Evolutionary conservation across 37 sponge, comb jelly and placozoan genomes (phyloP).

Genomic region (Oopsacas minuta): DNA sequence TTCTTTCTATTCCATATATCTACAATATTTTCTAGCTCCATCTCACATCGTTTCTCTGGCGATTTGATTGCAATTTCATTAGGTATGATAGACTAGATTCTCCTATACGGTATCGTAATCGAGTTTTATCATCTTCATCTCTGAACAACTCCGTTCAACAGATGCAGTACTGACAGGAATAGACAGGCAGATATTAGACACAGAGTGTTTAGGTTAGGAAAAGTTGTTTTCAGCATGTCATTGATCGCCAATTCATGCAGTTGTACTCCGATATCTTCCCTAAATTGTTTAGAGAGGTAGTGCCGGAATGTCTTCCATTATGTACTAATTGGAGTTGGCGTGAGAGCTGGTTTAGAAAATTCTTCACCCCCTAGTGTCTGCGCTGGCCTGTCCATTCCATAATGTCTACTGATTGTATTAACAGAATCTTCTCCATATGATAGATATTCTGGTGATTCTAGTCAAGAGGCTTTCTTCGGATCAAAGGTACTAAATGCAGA

Average conservation of each 20-base stretch:
- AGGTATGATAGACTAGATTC: constrained; percentile 19
- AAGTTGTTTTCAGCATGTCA: constrained; percentile 39
- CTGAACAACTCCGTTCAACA: constrained; percentile 30
- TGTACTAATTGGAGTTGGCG: constrained; percentile 25
- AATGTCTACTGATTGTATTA: constrained; percentile 23
- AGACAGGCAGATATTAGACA: constrained; percentile 32
- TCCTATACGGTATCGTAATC: not conserved
- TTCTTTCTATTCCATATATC: not conserved
- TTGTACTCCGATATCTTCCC: constrained; percentile 24
- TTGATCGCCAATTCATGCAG: constrained; percentile 24
- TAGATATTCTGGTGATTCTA: constrained; percentile 5
- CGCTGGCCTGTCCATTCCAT: constrained; percentile 29
- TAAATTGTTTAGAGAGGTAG: constrained; percentile 32
- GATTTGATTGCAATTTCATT: constrained; percentile 52
- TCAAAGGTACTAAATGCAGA: not conserved
- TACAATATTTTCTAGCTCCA: not conserved
- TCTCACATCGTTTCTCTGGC: constrained; percentile 22
- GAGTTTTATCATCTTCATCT: not conserved
- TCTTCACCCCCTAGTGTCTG: constrained; percentile 38
- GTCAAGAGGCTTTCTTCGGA: not conserved
- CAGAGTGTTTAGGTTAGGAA: constrained; percentile 38
- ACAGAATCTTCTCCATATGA: constrained; percentile 42
- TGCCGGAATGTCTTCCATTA: constrained; percentile 37
- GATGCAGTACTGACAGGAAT: constrained; percentile 42
- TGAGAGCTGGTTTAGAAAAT: constrained; percentile 20